Evolutionary conservation across 2,113 vertebrate species (phyloP), one percentile per base, ranked within the genome.

Genomic region (Andinoacara biseriatus): DNA sequence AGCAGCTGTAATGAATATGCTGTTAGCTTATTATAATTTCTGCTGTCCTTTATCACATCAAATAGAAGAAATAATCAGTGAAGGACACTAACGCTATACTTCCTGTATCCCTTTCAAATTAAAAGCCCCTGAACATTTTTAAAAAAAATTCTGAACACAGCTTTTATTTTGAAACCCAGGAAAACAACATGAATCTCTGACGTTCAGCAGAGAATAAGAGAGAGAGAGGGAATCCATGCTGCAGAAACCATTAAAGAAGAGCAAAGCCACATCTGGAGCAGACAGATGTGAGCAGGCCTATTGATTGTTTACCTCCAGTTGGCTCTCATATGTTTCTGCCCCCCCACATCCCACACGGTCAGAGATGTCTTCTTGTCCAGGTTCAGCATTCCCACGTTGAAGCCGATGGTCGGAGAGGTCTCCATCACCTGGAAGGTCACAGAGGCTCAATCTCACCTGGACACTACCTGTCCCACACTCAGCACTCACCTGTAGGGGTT

Each of bases 321-420:
- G 35, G 90, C 59, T 49, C 97, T 94, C 94, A 98, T 96, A 49
- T 57, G 92, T 24, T 63, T 80, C 76, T 98, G 97, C 2, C 97
- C 98, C 0, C 97, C 97, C 0, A 99, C 67, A 0, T 99, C 97
- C 97, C 97, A 99, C 58, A 98, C 80, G 0, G 92, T 97, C 75
- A 98, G 86, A 22, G 92, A 86, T 0, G 92, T 0, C 1, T 90
- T 92, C 2, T 97, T 97, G 15, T 95, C 94, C 1, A 95, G 90
- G n/a, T 95, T 74, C 14, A 98, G 81, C 1, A 92, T 92, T 17
- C 96, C 97, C 65, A 98, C 97, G 0, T 98, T 99, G 87, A 99
- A 99, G 13, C 98, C 97, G 4, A 98, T 84, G 0, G 97, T 98
- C 0, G 97, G 97, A 0, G 95, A 95, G 1, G 97, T 98, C 26